Percentiles rank a stretch among this genome's conserved stretches.
Conservation (phyloP, 2,113 vertebrate genomes). For the Macroglossus sobrinus region DNA sequence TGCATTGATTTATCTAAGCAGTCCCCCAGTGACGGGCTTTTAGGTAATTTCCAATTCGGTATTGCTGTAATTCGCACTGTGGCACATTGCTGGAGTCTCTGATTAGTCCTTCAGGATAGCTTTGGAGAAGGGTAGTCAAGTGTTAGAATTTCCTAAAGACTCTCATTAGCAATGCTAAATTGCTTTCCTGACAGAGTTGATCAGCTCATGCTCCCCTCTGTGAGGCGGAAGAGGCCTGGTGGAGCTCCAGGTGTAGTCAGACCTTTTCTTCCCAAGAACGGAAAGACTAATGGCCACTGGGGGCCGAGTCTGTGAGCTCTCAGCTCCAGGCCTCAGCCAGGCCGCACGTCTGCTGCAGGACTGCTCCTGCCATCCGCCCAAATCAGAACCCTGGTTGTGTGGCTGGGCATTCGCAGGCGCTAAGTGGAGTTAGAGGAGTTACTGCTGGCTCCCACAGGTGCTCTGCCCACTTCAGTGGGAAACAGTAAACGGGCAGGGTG, state of each 20-base stretch:
- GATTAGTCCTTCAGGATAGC: not conserved
- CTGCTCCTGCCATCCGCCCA: no score
- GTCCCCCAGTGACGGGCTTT: no score
- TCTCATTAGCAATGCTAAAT: not conserved
- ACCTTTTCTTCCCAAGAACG: not conserved
- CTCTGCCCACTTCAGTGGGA: not conserved
- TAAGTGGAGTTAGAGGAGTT: not conserved
- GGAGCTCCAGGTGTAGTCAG: not conserved
- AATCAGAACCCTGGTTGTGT: rapidly evolving
- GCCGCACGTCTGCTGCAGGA: not conserved
- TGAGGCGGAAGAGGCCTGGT: not conserved
- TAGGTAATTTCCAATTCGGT: not conserved
- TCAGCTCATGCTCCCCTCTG: not conserved
- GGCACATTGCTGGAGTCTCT: not conserved
- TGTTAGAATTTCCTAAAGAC: not conserved
- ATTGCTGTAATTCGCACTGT: not conserved
- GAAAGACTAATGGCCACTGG: not conserved
- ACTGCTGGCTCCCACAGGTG: not conserved
- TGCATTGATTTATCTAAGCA: not conserved
- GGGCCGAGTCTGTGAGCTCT: not conserved
- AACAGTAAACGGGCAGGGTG: not conserved
- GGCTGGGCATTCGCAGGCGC: not conserved
- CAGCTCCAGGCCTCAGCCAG: not conserved
- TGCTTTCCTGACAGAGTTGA: not conserved
- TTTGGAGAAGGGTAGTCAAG: not conserved